phyloP scores from a whole-genome alignment of 2,888 invertebrate genomes.

The Schrankia costaestrigalis region DNA sequence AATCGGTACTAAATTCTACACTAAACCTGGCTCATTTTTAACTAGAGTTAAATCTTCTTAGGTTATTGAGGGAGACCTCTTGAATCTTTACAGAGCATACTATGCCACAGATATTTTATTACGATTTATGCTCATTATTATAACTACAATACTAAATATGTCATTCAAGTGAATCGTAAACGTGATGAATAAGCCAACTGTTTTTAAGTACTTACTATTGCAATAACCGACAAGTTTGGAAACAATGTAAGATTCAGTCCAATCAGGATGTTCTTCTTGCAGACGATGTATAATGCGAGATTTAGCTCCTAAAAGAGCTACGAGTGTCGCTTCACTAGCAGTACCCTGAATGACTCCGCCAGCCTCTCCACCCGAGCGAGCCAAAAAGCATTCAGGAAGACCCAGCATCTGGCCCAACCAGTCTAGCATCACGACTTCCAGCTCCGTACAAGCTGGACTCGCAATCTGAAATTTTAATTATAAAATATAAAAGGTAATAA shows the following conservation, averaged over 20 bases:
- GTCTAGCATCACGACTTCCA: conserved; percentile 96
- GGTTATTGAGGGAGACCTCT: no score
- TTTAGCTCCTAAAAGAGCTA: conserved; percentile 95
- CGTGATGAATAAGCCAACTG: not conserved
- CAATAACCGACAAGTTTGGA: conserved; percentile 92
- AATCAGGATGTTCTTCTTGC: conserved; percentile 87
- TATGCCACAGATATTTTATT: no score
- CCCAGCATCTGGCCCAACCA: conserved; percentile 97
- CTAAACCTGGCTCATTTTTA: no score
- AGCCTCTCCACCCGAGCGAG: conserved; percentile 90
- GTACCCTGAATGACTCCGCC: conserved; percentile 97
- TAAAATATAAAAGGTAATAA: no score
- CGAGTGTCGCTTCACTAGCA: conserved; percentile 96
- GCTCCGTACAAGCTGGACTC: conserved; percentile 96
- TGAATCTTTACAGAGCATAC: no score
- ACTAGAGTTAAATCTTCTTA: no score
- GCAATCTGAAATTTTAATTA: conserved; percentile 83
- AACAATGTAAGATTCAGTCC: conserved; percentile 86
- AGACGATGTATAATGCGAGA: conserved; percentile 84
- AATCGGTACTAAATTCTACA: no score
- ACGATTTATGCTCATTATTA: no score
- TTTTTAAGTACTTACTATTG: conserved; percentile 85
- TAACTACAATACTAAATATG: not conserved
- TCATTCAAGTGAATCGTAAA: no score
- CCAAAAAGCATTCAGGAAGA: conserved; percentile 91